Evolutionary conservation across 2,888 invertebrate species (phyloP).

Genomic region (Drosophila peninsularis): DNA sequence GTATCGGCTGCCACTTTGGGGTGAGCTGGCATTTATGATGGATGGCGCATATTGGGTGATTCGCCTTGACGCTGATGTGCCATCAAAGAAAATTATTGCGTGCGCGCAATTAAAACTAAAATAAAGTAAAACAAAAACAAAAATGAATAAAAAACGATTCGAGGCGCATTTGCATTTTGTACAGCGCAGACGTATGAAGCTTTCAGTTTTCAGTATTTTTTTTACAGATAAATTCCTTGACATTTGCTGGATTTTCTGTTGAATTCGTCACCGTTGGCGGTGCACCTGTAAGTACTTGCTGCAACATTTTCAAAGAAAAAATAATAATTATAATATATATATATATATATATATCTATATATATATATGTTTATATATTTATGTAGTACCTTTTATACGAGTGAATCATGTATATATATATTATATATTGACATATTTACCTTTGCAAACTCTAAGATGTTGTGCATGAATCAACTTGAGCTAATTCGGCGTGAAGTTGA

Average conservation of each 20-base stretch:
- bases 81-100: constrained; percentile 80
- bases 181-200: constrained; percentile 38
- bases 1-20: constrained; percentile 31
- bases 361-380: background rate
- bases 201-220: background rate
- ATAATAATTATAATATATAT: no score
- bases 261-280: constrained; percentile 9
- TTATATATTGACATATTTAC: background rate
- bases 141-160: constrained; percentile 23
- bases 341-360: no score
- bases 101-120: constrained; percentile 78
- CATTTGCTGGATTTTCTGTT: constrained; percentile 7
- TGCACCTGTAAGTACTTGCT: constrained; percentile 3
- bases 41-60: constrained; percentile 74
- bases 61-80: constrained; percentile 78
- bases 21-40: constrained; percentile 70
- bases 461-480: constrained; percentile 2
- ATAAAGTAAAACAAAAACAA: constrained; percentile 56
- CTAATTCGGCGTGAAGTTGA: background rate
- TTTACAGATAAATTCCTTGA: constrained; percentile 32
- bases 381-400: background rate
- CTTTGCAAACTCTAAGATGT: background rate
- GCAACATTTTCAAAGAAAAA: background rate
- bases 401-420: background rate
- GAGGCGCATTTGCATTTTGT: constrained; percentile 53